A percentile compares a stretch with the other conserved stretches of the same genome.
Conservation (phyloP, 1,140 invertebrate genomes). For the Tetragnatha versicolor region DNA sequence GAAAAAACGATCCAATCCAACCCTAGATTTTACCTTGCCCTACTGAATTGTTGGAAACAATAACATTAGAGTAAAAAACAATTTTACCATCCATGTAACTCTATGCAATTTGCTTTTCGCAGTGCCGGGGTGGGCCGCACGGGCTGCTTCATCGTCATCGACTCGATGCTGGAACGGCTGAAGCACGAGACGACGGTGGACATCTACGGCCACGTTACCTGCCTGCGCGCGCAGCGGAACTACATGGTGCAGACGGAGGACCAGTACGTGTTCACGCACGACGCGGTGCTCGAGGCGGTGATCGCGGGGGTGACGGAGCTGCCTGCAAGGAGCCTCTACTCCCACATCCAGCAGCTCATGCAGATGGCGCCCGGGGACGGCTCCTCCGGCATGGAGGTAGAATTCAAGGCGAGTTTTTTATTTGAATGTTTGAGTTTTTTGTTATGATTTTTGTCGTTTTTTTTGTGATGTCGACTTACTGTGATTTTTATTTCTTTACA, state of each 20-base stretch:
- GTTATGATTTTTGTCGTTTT: neutral
- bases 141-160: conserved; percentile 98
- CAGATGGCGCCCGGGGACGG: conserved; percentile 72
- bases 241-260: conserved; percentile 99
- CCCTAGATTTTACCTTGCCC: too few species aligned
- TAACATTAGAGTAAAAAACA: too few species aligned
- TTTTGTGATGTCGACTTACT: too few species aligned
- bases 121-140: conserved; percentile 97
- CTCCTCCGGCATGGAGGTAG: conserved; percentile 95
- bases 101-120: conserved; percentile 50
- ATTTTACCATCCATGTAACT: neutral
- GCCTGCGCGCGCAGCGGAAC: conserved; percentile 93
- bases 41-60: too few species aligned
- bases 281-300: conserved; percentile 93
- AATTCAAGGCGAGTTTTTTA: conserved; percentile 79
- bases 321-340: conserved; percentile 87
- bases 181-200: conserved; percentile 96
- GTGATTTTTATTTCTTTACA: too few species aligned
- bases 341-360: conserved; percentile 93
- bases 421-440: neutral
- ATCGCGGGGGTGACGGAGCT: conserved; percentile 95
- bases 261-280: conserved; percentile 99
- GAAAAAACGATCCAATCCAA: too few species aligned
- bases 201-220: conserved; percentile 98
- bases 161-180: conserved; percentile 94